These are phyloP conservation scores for Tenualosa ilisha DNA, from an alignment of 2,797 vertebrate genomes.

Conservation along the genomic window DNA sequence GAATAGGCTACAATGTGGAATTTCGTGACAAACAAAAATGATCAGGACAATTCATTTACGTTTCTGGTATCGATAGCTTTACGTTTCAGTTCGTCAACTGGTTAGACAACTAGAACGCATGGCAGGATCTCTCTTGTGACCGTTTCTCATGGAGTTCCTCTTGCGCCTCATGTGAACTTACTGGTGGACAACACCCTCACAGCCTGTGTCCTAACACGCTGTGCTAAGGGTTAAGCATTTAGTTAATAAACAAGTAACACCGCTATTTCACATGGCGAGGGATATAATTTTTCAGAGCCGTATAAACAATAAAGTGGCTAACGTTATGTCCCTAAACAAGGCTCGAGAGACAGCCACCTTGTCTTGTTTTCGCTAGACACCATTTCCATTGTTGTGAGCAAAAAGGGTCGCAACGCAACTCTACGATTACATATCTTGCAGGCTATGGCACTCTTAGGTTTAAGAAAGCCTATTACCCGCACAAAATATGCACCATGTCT, in stretches of 20 bases:
- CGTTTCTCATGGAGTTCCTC: not conserved
- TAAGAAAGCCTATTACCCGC: not conserved
- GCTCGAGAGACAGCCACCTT: conserved; percentile 9
- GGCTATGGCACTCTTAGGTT: not conserved
- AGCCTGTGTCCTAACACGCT: not conserved
- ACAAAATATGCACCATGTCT: not conserved
- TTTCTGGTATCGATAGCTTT: not conserved
- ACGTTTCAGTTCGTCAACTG: not conserved
- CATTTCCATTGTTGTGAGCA: conserved; percentile 40
- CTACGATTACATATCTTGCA: not conserved
- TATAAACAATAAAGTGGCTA: not conserved
- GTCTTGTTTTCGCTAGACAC: conserved; percentile 21
- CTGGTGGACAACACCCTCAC: conserved; percentile 1
- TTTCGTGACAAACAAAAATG: not conserved
- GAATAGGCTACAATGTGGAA: not conserved
- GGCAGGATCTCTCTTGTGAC: not conserved
- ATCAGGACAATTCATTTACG: not conserved
- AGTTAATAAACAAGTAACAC: not conserved
- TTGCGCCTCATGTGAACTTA: conserved; percentile 1
- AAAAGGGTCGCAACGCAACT: not conserved
- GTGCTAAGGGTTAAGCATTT: not conserved
- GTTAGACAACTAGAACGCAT: conserved; percentile 12
- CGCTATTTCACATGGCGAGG: not conserved
- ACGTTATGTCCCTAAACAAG: conserved; percentile 23
- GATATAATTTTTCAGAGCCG: not conserved